Evolutionary conservation across 2,888 invertebrate species (phyloP), one percentile per base, ranked within the genome.

Genomic region (Amiota minor): DNA sequence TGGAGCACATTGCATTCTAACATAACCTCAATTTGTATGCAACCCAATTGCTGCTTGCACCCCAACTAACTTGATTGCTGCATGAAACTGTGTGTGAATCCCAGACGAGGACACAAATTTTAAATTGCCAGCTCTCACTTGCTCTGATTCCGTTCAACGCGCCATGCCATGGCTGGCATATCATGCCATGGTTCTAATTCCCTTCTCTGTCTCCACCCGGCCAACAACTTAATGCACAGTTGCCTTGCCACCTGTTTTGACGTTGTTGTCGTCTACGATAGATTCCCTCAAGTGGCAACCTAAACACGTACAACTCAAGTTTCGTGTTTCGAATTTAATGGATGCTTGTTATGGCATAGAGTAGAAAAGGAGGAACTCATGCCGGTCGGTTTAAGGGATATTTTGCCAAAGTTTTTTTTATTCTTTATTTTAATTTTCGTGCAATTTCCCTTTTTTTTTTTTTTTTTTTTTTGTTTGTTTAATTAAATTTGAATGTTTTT

Each of bases 241-340:
- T 65, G 20, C 65, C 46, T 65, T 65, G 20, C 65, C 46, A 65
- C 65, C 47, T 47, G 47, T 18, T 65, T 47, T n/a, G 10, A 9
- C 20, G 49, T 10, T 16, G 10, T 45, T 47, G 65, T 16, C 65
- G 46, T 46, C 9, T 18, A 16, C 47, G 46, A 20, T 18, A 65
- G 16, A 47, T 65, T 56, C 20, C 14, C 49, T 65, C 18, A 65
- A 65, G 65, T 65, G 65, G 65, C 49, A 65, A 65, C 65, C 65
- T 49, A n/a, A 65, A 65, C 65, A 65, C 65, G 65, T 65, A 65
- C 65, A 65, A 65, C 47, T 65, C 47, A 16, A 65, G 65, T 47
- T 65, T 65, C 65, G 45, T 65, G 65, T 65, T 65, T 65, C 65
- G 65, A 65, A 65, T 65, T 65, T 47, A 65, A 65, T 47, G 46